A percentile compares a stretch with the other conserved stretches of the same genome.
Evolutionary conservation across 2,888 invertebrate genomes (phyloP).

Genomic region (Strigamia crassipes): DNA sequence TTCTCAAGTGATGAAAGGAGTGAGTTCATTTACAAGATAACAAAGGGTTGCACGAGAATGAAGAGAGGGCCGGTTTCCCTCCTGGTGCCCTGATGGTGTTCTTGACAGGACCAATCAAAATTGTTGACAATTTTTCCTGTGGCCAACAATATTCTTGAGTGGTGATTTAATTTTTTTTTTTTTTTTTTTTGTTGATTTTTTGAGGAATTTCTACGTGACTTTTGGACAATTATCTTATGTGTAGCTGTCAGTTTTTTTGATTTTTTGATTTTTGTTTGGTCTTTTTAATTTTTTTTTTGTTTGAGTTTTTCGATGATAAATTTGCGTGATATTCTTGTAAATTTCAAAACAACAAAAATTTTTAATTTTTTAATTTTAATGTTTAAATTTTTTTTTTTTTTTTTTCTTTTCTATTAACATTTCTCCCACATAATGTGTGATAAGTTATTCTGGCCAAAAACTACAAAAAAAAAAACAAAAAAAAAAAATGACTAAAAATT

Average conservation of each 20-base stretch:
- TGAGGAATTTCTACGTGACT: not conserved
- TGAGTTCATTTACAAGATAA: not conserved
- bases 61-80: conserved; percentile 6
- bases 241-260: not conserved
- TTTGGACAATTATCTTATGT: not conserved
- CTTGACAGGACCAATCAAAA: conserved; percentile 20
- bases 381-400: not conserved
- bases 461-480: not conserved
- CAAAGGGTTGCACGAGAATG: not conserved
- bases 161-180: not conserved
- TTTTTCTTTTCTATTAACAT: not conserved
- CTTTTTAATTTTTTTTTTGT: not conserved
- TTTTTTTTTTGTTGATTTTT: not conserved
- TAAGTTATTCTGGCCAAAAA: conserved; percentile 24
- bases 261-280: too few relatives aligned
- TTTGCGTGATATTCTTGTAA: not conserved
- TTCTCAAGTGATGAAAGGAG: not conserved
- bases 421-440: not conserved
- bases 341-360: not conserved
- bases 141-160: conserved; percentile 4
- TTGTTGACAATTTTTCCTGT: conserved; percentile 3
- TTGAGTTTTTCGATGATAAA: not conserved
- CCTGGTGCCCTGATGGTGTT: not conserved
- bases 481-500: not conserved
- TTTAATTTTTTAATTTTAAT: not conserved